Percentiles rank a stretch among this genome's conserved stretches.
Evolutionary conservation across 2,888 invertebrate species (phyloP).

Genomic region (Mesoligia furuncula): DNA sequence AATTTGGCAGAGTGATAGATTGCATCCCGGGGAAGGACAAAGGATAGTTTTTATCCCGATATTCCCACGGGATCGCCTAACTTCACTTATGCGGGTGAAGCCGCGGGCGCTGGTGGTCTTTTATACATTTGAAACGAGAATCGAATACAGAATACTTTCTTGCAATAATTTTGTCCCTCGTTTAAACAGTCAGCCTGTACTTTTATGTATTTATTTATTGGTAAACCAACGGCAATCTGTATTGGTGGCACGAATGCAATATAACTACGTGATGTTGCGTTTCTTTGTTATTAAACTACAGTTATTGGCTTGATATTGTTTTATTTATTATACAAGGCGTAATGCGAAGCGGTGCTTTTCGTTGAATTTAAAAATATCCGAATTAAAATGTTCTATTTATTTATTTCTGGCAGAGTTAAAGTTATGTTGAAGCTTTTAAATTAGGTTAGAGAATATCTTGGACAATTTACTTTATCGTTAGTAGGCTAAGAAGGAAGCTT

Average conservation of each 20-base stretch:
- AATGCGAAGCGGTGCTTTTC: neutral
- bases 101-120: neutral
- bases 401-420: neutral
- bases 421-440: neutral
- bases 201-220: constrained; percentile 12
- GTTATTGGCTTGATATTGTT: constrained; percentile 4
- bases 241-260: constrained; percentile 33
- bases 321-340: constrained; percentile 3
- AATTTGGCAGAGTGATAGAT: too few species aligned
- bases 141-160: neutral
- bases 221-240: constrained; percentile 1
- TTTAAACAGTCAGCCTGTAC: neutral
- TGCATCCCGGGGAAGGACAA: too few species aligned
- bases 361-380: neutral
- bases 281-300: constrained; percentile 24
- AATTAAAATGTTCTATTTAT: neutral
- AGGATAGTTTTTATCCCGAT: too few species aligned
- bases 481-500: neutral
- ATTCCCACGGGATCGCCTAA: too few species aligned
- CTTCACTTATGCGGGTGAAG: too few species aligned
- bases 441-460: neutral
- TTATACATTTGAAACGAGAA: neutral
- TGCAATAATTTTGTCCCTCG: neutral
- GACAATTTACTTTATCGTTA: neutral
- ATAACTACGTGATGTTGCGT: constrained; percentile 26